Percentiles rank a stretch among this genome's conserved stretches.
phyloP scores from a whole-genome alignment of 2,888 invertebrate genomes.

The Apomyelois bistriatella region DNA sequence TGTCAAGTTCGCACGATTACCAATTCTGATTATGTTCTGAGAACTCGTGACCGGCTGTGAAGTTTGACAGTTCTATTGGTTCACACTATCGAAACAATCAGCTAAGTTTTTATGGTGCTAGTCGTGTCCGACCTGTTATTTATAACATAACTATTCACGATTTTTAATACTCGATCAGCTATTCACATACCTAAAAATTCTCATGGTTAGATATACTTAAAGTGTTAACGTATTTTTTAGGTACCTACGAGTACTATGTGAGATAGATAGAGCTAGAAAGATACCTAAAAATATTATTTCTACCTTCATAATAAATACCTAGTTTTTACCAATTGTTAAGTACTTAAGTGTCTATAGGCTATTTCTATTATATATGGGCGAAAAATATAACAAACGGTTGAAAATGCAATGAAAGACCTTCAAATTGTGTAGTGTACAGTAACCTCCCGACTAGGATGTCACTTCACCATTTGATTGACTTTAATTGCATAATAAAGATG shows the following conservation, averaged over 20 bases:
- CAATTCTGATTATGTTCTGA: constrained; percentile 14
- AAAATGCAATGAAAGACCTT: not conserved
- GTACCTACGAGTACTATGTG: too few species aligned
- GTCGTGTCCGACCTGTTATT: not conserved
- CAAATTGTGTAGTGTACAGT: not conserved
- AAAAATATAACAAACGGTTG: too few species aligned
- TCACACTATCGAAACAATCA: constrained; percentile 1
- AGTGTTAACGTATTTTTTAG: too few species aligned
- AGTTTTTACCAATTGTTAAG: too few species aligned
- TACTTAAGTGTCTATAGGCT: too few species aligned
- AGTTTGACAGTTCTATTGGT: constrained; percentile 19
- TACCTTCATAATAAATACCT: too few species aligned
- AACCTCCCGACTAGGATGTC: constrained; percentile 8
- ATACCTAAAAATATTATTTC: too few species aligned
- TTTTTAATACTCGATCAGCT: not conserved
- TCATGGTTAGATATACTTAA: too few species aligned
- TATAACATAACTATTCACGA: not conserved
- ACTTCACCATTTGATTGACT: constrained; percentile 4
- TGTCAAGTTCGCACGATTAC: constrained; percentile 20
- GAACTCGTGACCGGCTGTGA: constrained; percentile 22
- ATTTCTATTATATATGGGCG: too few species aligned
- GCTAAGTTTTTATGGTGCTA: not conserved
- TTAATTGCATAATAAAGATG: constrained; percentile 28
- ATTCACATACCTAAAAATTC: too few species aligned
- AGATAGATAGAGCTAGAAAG: too few species aligned